These are phyloP conservation scores for Terebella lapidaria DNA, from an alignment of 2,888 invertebrate species.

Conservation along the genomic window DNA sequence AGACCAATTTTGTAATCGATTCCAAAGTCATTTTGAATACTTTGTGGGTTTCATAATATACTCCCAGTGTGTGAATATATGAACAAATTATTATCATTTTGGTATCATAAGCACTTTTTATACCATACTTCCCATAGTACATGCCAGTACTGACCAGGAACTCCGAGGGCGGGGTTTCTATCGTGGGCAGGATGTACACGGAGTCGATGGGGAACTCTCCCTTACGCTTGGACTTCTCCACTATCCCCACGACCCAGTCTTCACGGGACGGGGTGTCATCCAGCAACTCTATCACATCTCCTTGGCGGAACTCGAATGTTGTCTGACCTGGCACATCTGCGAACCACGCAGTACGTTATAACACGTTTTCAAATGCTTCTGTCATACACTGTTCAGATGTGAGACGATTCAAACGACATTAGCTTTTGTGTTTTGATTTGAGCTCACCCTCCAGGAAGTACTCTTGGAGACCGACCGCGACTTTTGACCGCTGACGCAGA, in stretches of 20 bases:
- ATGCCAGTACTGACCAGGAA: constrained; percentile 30
- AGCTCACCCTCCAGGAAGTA: constrained; percentile 23
- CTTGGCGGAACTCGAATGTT: constrained; percentile 22
- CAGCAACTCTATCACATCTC: constrained; percentile 25
- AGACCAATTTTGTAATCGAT: too few species aligned
- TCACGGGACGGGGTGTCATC: constrained; percentile 20
- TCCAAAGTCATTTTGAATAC: too few species aligned
- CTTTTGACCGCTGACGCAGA: constrained; percentile 22
- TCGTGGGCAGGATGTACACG: constrained; percentile 27
- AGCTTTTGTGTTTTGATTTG: too few species aligned
- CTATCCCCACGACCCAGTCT: constrained; percentile 24
- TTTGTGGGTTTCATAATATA: too few species aligned
- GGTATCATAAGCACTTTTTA: too few species aligned
- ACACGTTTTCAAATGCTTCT: not conserved
- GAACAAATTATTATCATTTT: too few species aligned
- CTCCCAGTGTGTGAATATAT: too few species aligned
- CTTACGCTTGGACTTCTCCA: constrained; percentile 8
- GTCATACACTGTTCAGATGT: too few species aligned
- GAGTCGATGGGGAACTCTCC: constrained; percentile 25
- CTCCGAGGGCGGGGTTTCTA: constrained; percentile 23
- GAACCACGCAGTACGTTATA: not conserved
- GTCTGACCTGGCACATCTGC: not conserved
- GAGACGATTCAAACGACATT: too few species aligned
- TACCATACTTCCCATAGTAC: too few species aligned
- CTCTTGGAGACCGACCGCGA: constrained; percentile 26